Evolutionary conservation across 1,140 invertebrate genomes (phyloP), one percentile per base, ranked within the genome.

Genomic region (Lithobius niger): DNA sequence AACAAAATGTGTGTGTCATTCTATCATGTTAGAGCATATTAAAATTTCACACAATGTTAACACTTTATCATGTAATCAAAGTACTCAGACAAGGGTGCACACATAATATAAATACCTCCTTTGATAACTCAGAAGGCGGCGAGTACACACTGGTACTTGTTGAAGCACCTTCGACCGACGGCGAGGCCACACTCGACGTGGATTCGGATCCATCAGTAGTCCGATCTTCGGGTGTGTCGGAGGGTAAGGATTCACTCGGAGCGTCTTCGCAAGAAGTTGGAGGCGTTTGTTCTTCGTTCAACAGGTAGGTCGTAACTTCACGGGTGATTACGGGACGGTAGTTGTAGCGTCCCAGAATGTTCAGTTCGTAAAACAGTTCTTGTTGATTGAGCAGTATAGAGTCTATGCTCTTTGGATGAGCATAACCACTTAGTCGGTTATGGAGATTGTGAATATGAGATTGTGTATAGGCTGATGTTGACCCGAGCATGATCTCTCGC

Each of bases 331-430:
- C 42, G 48, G 42, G 36, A 40, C 69, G 64, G 67, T 70, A 64
- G 62, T 74, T 74, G 57, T 76, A 78, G 47, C 76, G 62, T 15
- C 79, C 79, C n/a, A 82, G 65, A 3, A 80, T 79, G 62, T 84
- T 82, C n/a, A 86, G 68, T 60, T 86, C 83, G 57, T 82, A 80
- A 64, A 85, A 84, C n/a, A 86, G 66, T 60, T 82, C 75, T 63
- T 80, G 74, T 65, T 84, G 80, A 64, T 82, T 81, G 1, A 83
- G 65, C 45, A 84, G 67, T 42, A 82, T 74, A n/a, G 80, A 79
- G 61, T 86, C 84, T 16, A 84, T 63, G 59, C 78, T 83, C 65
- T 87, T 88, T 0, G 82, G 82, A 62, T 86, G 82, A 1, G 82
- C 72, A 60, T 72, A 80, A 6, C 77, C 71, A 27, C 79, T 54